Evolutionary conservation across 1,140 invertebrate genomes (phyloP).

Genomic region (Leptinotarsa texana): DNA sequence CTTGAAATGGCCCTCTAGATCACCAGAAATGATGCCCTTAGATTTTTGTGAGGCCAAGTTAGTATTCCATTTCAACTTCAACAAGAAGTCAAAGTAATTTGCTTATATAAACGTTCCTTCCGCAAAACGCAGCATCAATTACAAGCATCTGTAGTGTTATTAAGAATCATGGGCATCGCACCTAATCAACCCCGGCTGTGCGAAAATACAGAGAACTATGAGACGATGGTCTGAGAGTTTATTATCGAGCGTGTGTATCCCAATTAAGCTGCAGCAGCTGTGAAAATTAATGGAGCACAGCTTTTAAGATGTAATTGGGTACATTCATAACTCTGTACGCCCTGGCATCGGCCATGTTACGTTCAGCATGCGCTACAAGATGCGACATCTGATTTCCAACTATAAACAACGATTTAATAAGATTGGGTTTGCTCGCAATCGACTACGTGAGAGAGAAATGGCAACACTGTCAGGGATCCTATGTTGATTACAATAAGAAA

Average conservation of each 20-base stretch:
- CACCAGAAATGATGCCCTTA: no score
- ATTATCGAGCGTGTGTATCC: constrained; percentile 65
- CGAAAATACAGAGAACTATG: constrained; percentile 37
- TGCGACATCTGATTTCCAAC: constrained; percentile 43
- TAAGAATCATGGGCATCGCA: constrained; percentile 33
- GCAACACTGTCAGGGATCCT: no score
- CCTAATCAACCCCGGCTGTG: constrained; percentile 40
- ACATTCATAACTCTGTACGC: constrained; percentile 63
- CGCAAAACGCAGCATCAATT: background rate
- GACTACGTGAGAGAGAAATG: no score
- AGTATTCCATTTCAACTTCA: background rate
- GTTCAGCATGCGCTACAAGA: constrained; percentile 37
- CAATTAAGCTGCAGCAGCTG: constrained; percentile 70
- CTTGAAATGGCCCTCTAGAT: no score
- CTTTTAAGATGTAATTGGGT: constrained; percentile 70
- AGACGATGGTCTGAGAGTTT: constrained; percentile 53
- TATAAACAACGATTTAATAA: constrained; percentile 24
- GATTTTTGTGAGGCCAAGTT: no score
- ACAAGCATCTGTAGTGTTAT: constrained; percentile 32
- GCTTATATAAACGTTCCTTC: background rate
- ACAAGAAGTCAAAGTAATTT: background rate
- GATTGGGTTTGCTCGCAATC: background rate
- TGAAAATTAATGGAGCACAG: constrained; percentile 70
- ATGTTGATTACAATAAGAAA: no score
- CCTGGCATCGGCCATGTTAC: constrained; percentile 31